Evolutionary conservation across 2,113 vertebrate species (phyloP), one percentile per base, ranked within the genome.

Genomic region (Zosterops pallidus): DNA sequence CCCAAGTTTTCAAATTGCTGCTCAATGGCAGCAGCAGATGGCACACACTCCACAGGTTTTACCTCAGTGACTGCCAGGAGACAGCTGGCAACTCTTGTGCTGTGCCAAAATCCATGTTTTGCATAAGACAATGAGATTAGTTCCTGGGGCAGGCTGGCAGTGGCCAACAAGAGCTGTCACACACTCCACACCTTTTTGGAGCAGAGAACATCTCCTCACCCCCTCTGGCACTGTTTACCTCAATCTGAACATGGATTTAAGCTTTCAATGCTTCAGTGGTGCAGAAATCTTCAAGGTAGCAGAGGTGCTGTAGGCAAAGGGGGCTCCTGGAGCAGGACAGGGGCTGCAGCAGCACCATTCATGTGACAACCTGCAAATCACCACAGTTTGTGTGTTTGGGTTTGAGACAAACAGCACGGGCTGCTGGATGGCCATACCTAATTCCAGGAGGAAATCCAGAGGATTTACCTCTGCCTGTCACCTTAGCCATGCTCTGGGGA

Each of bases 201-300:
- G 53, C 42, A 63, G 47, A 70, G 12, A 18, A 60, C 33, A 12
- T 13, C 49, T 47, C 50, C 50, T 75, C 22, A 13, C 22, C 15
- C 35, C 23, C 31, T 20, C 15, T 2, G 5, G 12, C 3, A 13
- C 49, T 44, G 2, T 57, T 41, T 29, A 4, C 20, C 23, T 83
- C 67, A n/a, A 74, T 53, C 0, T 2, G 2, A 71, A 18, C 17
- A 10, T 18, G 53, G 24, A 12, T 14, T 0, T 5, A 16, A 76
- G 23, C 12, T 77, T 68, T 64, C 26, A 37, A 9, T 9, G 37
- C 9, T 39, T 39, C 33, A 26, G 3, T 28, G 11, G 37, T n/a
- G 14, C 7, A 0, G 19, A 17, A 16, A 41, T n/a, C 24, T 44
- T 74, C 64, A 31, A 46, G 65, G 29, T 22, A 50, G 29, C 41